A percentile compares a stretch with the other conserved stretches of the same genome.
Conservation (phyloP, 2,888 invertebrate species). For the Drosophila monieri region DNA sequence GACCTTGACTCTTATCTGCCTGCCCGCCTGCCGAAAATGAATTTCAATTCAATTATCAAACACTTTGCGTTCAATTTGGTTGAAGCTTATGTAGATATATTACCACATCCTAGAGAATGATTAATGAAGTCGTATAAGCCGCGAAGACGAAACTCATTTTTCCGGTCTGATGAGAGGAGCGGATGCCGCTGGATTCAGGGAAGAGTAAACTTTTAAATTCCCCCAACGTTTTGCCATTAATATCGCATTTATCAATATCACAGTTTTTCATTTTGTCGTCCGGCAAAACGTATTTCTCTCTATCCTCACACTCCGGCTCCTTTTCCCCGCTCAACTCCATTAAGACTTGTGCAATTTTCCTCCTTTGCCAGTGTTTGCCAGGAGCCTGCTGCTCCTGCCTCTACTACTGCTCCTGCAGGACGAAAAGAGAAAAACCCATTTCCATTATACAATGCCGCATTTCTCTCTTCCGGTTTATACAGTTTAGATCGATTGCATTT, state of each 20-base stretch:
- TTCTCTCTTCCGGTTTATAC: constrained; percentile 77
- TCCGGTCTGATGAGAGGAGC: constrained; percentile 45
- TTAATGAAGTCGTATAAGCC: constrained; percentile 66
- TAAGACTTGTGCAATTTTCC: constrained; percentile 62
- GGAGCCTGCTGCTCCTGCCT: constrained; percentile 5
- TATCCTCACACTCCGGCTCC: constrained; percentile 13
- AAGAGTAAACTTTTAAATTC: constrained; percentile 67
- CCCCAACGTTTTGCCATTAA: constrained; percentile 73
- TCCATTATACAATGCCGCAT: constrained; percentile 78
- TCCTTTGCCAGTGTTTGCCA: constrained; percentile 45
- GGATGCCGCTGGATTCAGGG: constrained; percentile 15
- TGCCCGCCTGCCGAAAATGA: not conserved
- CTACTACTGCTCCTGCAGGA: not conserved
- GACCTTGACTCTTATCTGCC: constrained; percentile 25
- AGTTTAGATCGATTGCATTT: constrained; percentile 80
- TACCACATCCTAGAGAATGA: constrained; percentile 37
- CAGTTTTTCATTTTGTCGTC: constrained; percentile 75
- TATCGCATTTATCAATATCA: constrained; percentile 78
- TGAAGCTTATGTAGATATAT: constrained; percentile 1
- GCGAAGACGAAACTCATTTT: constrained; percentile 59
- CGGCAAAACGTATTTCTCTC: constrained; percentile 64
- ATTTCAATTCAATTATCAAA: constrained; percentile 33
- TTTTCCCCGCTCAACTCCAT: constrained; percentile 30
- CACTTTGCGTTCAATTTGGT: constrained; percentile 1
- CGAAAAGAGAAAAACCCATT: constrained; percentile 62